These are phyloP conservation scores for Zophobas morio DNA, from an alignment of 1,140 invertebrate genomes.

Conservation along the genomic window DNA sequence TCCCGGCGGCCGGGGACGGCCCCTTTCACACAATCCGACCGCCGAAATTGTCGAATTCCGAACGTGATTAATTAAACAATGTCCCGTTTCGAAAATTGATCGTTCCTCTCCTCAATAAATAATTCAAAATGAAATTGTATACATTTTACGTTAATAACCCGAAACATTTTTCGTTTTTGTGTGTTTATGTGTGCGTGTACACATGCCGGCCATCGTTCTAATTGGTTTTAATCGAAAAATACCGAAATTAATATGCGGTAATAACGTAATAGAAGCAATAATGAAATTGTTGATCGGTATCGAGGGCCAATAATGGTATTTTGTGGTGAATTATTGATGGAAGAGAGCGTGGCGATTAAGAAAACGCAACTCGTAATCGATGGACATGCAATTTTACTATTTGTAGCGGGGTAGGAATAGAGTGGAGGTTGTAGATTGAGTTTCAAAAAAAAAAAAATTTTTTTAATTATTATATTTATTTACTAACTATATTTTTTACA, in stretches of 20 bases:
- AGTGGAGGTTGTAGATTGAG: too few species aligned
- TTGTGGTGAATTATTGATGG: constrained; percentile 49
- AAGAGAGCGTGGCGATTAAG: background rate
- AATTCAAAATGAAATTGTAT: constrained; percentile 21
- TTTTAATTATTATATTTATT: too few species aligned
- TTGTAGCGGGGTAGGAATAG: background rate
- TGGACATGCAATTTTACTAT: constrained; percentile 1
- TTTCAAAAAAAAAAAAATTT: too few species aligned
- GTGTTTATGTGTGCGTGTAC: background rate
- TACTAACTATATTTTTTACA: too few species aligned
- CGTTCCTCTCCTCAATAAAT: constrained; percentile 6
- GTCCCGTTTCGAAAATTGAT: constrained; percentile 16
- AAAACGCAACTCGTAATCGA: constrained; percentile 10
- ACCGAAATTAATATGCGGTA: constrained; percentile 35
- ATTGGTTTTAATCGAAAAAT: constrained; percentile 44
- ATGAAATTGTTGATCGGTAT: constrained; percentile 54
- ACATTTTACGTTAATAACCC: constrained; percentile 1
- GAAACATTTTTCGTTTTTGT: constrained; percentile 7
- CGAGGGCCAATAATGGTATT: constrained; percentile 48
- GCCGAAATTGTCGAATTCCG: background rate
- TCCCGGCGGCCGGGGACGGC: background rate
- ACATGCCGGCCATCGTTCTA: background rate
- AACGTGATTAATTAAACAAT: constrained; percentile 28
- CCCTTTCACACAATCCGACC: background rate
- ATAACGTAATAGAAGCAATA: constrained; percentile 45